Evolutionary conservation across 2,797 vertebrate species (phyloP).

Genomic region (Epinephelus malabaricus): DNA sequence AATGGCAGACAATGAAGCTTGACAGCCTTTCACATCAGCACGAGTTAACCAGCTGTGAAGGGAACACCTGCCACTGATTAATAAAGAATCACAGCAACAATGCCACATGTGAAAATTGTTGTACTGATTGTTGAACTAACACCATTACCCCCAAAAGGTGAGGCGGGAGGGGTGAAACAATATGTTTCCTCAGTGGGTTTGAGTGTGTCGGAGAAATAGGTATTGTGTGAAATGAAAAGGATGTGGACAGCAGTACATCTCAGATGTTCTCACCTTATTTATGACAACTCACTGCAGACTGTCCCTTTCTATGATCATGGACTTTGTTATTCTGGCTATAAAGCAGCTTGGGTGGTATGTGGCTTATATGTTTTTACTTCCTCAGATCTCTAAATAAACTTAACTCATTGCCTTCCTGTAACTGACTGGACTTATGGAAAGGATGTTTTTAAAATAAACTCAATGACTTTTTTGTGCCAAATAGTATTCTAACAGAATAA

Average conservation of each 20-base stretch:
- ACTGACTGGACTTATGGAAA: background rate
- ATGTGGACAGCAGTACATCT: background rate
- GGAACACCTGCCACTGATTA: conserved; percentile 79
- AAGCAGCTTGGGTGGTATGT: background rate
- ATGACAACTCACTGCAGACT: background rate
- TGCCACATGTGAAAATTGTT: conserved; percentile 56
- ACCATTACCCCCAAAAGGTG: conserved; percentile 53
- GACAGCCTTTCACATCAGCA: conserved; percentile 73
- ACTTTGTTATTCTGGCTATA: conserved; percentile 4
- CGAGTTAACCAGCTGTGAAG: conserved; percentile 81
- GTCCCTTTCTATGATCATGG: conserved; percentile 12
- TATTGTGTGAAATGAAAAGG: background rate
- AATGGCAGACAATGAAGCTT: conserved; percentile 60
- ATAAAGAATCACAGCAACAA: conserved; percentile 74
- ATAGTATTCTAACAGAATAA: background rate
- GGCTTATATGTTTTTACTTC: background rate
- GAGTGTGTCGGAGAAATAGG: background rate
- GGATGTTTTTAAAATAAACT: background rate
- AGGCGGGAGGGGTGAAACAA: background rate
- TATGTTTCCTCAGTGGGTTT: background rate
- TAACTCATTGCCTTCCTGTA: background rate
- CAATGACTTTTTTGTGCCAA: background rate
- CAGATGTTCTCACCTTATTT: background rate
- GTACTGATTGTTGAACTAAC: conserved; percentile 70
- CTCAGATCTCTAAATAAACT: conserved; percentile 2